These are phyloP conservation scores for Argyresthia goedartella DNA, from an alignment of 2,888 invertebrate species.

Conservation along the genomic window DNA sequence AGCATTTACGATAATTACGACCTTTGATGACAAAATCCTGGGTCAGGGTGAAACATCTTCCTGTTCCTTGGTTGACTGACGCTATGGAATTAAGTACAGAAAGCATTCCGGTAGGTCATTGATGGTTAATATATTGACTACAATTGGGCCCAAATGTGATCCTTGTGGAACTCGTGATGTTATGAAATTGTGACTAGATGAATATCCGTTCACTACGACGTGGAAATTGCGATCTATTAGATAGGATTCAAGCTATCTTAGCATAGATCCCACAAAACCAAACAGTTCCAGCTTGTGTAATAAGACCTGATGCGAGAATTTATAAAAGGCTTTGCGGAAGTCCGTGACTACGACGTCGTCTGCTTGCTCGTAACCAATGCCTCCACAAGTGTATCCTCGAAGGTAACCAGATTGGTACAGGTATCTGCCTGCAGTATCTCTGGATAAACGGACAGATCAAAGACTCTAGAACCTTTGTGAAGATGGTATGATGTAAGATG, in stretches of 20 bases:
- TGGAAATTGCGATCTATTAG: background rate
- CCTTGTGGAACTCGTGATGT: constrained; percentile 4
- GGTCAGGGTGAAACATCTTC: too few relatives aligned
- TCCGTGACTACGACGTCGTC: background rate
- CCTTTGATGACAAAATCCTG: too few relatives aligned
- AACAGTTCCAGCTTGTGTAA: background rate
- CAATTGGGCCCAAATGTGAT: background rate
- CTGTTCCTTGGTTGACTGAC: too few relatives aligned
- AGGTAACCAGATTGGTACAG: background rate
- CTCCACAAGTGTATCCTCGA: too few relatives aligned
- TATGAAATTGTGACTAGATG: background rate
- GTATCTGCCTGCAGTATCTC: background rate
- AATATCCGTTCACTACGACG: background rate
- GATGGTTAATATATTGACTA: background rate
- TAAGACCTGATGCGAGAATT: background rate
- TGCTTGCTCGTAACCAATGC: background rate
- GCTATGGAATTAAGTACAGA: too few relatives aligned
- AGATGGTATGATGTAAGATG: background rate
- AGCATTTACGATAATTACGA: too few relatives aligned
- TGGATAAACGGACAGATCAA: background rate
- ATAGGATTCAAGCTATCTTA: too few relatives aligned
- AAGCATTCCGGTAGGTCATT: too few relatives aligned
- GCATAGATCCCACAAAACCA: background rate
- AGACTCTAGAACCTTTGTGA: background rate
- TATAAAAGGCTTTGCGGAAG: background rate